Evolutionary conservation across 2,113 vertebrate species (phyloP).

Genomic region (Clarias macrocephalus): DNA sequence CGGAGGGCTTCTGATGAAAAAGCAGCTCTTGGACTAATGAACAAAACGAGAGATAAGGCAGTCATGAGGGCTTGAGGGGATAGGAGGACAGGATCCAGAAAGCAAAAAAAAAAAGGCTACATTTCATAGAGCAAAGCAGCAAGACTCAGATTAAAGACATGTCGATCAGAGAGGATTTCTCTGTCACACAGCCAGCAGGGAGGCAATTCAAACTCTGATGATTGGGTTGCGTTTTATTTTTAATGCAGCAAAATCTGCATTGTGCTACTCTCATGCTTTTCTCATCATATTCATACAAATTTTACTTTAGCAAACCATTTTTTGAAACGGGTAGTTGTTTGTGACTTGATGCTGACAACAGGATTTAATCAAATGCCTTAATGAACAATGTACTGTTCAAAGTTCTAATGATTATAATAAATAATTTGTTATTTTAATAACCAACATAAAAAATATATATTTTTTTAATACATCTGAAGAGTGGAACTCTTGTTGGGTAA

Average conservation of each 20-base stretch:
- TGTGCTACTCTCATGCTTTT: conserved; percentile 18
- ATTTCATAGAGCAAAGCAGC: conserved; percentile 25
- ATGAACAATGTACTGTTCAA: conserved; percentile 6
- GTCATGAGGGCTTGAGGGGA: background rate
- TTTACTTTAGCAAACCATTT: conserved; percentile 17
- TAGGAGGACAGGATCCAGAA: conserved; percentile 27
- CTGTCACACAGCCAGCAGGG: conserved; percentile 20
- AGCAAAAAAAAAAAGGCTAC: conserved; percentile 22
- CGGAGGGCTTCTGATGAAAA: conserved; percentile 25
- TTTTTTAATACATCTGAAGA: background rate
- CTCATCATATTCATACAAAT: conserved; percentile 20
- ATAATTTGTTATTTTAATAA: background rate
- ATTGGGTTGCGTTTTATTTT: conserved; percentile 26
- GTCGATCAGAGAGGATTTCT: conserved; percentile 6
- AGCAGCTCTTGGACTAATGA: conserved; percentile 27
- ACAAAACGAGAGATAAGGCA: conserved; percentile 39
- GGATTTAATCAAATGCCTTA: conserved; percentile 16
- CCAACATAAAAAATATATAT: background rate
- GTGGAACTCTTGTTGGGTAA: background rate
- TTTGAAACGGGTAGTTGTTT: background rate
- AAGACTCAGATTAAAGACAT: conserved; percentile 43
- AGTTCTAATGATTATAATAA: conserved; percentile 2
- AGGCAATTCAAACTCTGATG: conserved; percentile 32
- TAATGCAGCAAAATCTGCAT: conserved; percentile 23
- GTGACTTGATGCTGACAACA: background rate